Evolutionary conservation across 1,140 invertebrate genomes (phyloP), one percentile per base, ranked within the genome.

Genomic region (Agrypnia vestita): DNA sequence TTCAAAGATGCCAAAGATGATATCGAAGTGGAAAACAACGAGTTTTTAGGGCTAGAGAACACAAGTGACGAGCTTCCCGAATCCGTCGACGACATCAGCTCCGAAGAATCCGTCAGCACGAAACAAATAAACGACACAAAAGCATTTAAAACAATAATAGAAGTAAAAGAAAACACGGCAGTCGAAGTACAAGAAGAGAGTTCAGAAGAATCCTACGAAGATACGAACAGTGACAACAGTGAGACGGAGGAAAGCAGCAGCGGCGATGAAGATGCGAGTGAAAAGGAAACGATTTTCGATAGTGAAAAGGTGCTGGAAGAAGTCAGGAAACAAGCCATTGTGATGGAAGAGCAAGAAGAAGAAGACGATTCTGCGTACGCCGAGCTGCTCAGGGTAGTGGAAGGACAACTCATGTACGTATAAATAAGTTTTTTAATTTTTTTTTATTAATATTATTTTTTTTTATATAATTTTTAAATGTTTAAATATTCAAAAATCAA

Each of bases 381-480:
- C 6, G 82, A 83, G 17, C 76, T 83, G 56, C 59, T 83, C 53
- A 72, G 53, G 35, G 49, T 83, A 12, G 44, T 83, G n/a, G 79
- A 83, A 17, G 76, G 74, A 25, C 79, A 83, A 77, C 74, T 74
- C 15, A 74, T 83, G 82, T 83, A 77, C 47, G 82, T 83, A 79
- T 43, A n/a, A 17, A 46, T 25, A 51, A 51, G 49, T 51, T 51
- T 51, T 9, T 46, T 59, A 15, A 8, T 8, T 59, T 10, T 69
- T 8, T 49, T 12, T 49, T 8, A 49, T 8, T 49, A 7, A 49
- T 8, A 49, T 8, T 7, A 49, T 49, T 49, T 49, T 49, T 11
- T 56, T 11, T 6, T 9, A 15, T 10, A 9, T 56, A 15, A 56
- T 56, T 11, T 56, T 11, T 15, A 56, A 56, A n/a, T n/a, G n/a